Evolutionary conservation across 2,113 vertebrate species (phyloP), one percentile per base, ranked within the genome.

Genomic region (Charadrius vociferus): DNA sequence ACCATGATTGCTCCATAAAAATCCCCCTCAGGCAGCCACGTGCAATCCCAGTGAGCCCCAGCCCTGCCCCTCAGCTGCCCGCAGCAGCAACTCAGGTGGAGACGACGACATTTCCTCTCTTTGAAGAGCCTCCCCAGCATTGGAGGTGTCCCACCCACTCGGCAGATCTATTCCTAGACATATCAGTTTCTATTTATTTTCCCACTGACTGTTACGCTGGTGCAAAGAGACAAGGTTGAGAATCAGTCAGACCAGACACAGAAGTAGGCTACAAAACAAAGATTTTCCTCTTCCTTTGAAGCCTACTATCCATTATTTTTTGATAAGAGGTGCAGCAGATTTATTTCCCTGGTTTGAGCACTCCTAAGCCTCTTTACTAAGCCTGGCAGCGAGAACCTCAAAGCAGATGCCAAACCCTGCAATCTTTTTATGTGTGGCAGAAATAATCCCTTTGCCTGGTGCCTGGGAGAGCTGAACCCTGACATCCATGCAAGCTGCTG

Each of bases 311-410:
- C 81, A 85, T 92, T 94, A 75, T 85, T 80, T 82, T 82, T 88
- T 90, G 56, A 91, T 87, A 93, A 91, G 86, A 95, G 58, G 63
- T 84, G n/a, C 73, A 81, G 86, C 88, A 95, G 83, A 94, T 93
- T 95, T 93, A 84, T 88, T 93, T 75, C 70, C 58, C 61, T 79
- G 52, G 73, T 81, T 89, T 81, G 83, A 96, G 86, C 70, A 50
- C 22, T 94, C 86, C 70, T 95, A 95, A 95, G 91, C 92, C 65
- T 97, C 93, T 95, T 96, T 90, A 41, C 91, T 91, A 87, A 95
- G 83, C 80, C 95, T 95, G 91, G 83, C 88, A 95, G 89, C 6
- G 0, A 92, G 74, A 91, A 81, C 32, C 91, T 96, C 91, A 95
- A 95, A 97, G 94, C 74, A 91, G 86, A 96, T 66, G 82, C 94